These are phyloP conservation scores for Papilio demoleus DNA, from an alignment of 2,888 invertebrate genomes.

Conservation along the genomic window DNA sequence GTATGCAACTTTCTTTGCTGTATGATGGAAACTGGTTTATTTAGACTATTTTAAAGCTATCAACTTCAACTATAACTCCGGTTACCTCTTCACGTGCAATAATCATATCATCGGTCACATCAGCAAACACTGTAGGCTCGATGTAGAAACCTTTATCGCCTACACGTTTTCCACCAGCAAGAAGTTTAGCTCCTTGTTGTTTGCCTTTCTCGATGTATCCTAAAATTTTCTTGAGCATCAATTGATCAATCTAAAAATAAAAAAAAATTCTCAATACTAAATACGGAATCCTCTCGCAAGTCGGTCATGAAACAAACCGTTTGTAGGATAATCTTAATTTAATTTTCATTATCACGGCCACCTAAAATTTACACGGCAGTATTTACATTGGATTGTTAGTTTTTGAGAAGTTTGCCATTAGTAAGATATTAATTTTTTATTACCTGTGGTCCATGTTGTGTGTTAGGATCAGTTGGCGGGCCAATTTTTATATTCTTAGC, in stretches of 20 bases:
- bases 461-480: conserved; percentile 85
- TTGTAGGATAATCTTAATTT: neutral
- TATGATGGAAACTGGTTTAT: neutral
- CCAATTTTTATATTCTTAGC: conserved; percentile 88
- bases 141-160: conserved; percentile 89
- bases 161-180: conserved; percentile 86
- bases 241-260: conserved; percentile 84
- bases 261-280: conserved; percentile 27
- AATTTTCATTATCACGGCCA: neutral
- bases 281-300: no score
- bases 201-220: conserved; percentile 90
- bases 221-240: conserved; percentile 89
- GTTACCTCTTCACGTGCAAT: conserved; percentile 90
- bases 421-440: neutral
- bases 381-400: no score
- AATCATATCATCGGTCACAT: conserved; percentile 89
- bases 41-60: neutral
- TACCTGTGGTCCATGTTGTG: conserved; percentile 89
- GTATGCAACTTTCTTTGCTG: neutral
- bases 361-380: neutral
- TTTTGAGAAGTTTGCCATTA: no score
- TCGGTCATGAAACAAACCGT: no score
- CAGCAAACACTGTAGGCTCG: conserved; percentile 89
- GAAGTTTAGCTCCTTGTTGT: conserved; percentile 90
- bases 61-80: neutral